A percentile compares a stretch with the other conserved stretches of the same genome.
These are phyloP conservation scores for Rhinichthys osculus DNA, from an alignment of 2,797 vertebrate species.

Conservation along the genomic window DNA sequence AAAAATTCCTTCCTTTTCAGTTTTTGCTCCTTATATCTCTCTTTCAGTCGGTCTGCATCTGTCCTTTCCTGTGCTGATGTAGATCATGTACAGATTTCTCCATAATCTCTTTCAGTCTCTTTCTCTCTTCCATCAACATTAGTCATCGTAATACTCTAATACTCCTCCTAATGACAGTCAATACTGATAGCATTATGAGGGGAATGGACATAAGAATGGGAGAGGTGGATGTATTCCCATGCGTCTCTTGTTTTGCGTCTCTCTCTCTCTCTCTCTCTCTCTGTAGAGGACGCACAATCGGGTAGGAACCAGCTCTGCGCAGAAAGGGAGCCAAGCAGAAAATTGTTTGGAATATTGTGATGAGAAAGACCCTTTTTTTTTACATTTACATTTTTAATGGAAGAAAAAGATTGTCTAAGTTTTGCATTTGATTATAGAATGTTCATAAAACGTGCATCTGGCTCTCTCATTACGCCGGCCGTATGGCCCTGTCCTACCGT, in stretches of 20 bases:
- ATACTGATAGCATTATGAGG: constrained; percentile 63
- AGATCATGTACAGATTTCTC: constrained; percentile 49
- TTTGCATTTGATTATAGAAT: constrained; percentile 78
- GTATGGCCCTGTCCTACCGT: neutral
- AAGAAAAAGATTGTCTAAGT: constrained; percentile 72
- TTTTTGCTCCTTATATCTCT: constrained; percentile 22
- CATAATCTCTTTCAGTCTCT: constrained; percentile 66
- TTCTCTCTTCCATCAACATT: constrained; percentile 74
- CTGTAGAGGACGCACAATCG: constrained; percentile 78
- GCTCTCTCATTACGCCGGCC: constrained; percentile 56
- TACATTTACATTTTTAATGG: constrained; percentile 83
- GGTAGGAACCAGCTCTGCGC: constrained; percentile 70
- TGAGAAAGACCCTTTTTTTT: constrained; percentile 72
- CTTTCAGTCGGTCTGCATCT: constrained; percentile 45
- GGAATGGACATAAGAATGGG: constrained; percentile 66
- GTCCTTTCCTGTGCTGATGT: constrained; percentile 54
- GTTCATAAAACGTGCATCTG: constrained; percentile 72
- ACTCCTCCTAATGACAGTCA: constrained; percentile 75
- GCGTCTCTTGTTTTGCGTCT: constrained; percentile 13
- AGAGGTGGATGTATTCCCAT: constrained; percentile 73
- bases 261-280: constrained; percentile 63
- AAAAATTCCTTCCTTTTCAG: constrained; percentile 20
- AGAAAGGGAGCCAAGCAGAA: constrained; percentile 80
- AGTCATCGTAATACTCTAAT: constrained; percentile 71
- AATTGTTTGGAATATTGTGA: constrained; percentile 82